Evolutionary conservation across 1,140 invertebrate species (phyloP), one percentile per base, ranked within the genome.

Genomic region (Drosophila pruinosa): DNA sequence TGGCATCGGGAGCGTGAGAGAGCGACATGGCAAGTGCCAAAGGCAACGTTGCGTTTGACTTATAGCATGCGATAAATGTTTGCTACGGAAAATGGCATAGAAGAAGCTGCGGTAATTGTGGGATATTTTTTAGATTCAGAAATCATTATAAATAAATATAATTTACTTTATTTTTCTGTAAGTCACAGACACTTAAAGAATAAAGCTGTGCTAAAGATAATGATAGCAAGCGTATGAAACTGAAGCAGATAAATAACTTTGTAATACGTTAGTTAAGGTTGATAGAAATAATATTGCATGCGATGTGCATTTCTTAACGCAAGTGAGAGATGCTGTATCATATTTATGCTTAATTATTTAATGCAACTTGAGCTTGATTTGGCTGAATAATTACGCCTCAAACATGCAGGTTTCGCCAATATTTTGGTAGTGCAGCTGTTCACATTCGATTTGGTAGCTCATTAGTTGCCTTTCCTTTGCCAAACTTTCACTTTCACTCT

Each of bases 21-120:
- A 17, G 26, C n/a, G 26, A 50, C 19, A 14, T 2, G 21, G 50
- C 54, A 41, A 67, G 63, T 50, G 54, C 34, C 34, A 24, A 17
- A 15, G 24, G 61, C 24, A 53, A 12, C 21, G 26, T 22, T 47
- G 24, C 26, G 26, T 8, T 4, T 45, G n/a, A 3, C 10, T 48
- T 58, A 14, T 77, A 75, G 77, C 68, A 80, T 80, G 73, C 78
- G 67, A 69, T 80, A 68, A 80, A 73, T 76, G 78, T 61, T 45
- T 31, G 39, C 38, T 54, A 10, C 2, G 19, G 15, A n/a, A 22
- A 48, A 50, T 8, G 14, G 6, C 0, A 39, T n/a, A n/a, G n/a
- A n/a, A n/a, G n/a, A n/a, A n/a, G 56, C 22, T 12, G 54, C 15
- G 5, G 22, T 54, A 31, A 21, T 57, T 26, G 8, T 22, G 22